These are phyloP conservation scores for Enteromius radiatus DNA, from an alignment of 2,797 vertebrate species.

Conservation along the genomic window DNA sequence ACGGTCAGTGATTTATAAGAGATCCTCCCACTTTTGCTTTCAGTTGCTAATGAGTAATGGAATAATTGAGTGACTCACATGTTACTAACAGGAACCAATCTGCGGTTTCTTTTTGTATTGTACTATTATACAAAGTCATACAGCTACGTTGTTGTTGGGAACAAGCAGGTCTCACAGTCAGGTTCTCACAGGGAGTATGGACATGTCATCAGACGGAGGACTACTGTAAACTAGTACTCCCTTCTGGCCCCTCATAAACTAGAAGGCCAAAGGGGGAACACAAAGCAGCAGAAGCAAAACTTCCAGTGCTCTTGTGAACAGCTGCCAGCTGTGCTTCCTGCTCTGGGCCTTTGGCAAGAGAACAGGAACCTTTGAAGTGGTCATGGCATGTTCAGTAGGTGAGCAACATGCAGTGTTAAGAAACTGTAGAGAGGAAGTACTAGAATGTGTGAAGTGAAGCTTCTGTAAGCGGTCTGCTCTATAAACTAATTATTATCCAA, in stretches of 20 bases:
- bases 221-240: slow-evolving; percentile 32
- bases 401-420: slow-evolving; percentile 34
- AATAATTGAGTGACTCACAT: not conserved
- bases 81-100: not conserved
- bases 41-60: not conserved
- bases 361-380: slow-evolving; percentile 57
- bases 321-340: slow-evolving; percentile 63
- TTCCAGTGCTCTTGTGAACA: slow-evolving; percentile 52
- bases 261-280: slow-evolving; percentile 24
- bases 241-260: slow-evolving; percentile 44
- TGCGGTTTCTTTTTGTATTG: not conserved
- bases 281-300: slow-evolving; percentile 1
- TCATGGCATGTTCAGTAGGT: slow-evolving; percentile 28
- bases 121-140: not conserved
- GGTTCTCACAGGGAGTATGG: slow-evolving; percentile 5
- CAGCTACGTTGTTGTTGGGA: slow-evolving; percentile 7
- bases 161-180: not conserved
- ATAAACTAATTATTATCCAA: not conserved
- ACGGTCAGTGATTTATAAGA: slow-evolving; percentile 24
- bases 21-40: slow-evolving; percentile 25
- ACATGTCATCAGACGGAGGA: slow-evolving; percentile 49
- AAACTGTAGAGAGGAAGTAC: slow-evolving; percentile 1
- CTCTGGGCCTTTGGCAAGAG: slow-evolving; percentile 40
- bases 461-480: not conserved
- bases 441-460: not conserved